These are phyloP conservation scores for Perccottus glenii DNA, from an alignment of 2,113 vertebrate species.

Conservation along the genomic window DNA sequence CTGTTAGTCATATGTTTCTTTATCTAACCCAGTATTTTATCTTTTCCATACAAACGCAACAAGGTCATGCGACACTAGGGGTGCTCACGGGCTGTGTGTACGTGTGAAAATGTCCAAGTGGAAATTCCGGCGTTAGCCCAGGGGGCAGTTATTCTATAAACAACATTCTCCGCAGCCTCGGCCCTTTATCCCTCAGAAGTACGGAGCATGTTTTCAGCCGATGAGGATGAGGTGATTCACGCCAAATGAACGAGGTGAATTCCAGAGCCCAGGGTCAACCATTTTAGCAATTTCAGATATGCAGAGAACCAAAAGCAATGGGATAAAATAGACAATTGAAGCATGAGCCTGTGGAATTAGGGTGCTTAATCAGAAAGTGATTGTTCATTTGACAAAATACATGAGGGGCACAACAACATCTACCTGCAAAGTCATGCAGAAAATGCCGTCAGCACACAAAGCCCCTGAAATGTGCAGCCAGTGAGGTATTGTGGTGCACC, in stretches of 20 bases:
- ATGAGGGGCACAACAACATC: conserved; percentile 57
- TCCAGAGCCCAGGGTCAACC: conserved; percentile 66
- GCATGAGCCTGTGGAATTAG: conserved; percentile 72
- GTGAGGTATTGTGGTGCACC: conserved; percentile 56
- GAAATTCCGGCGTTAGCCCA: conserved; percentile 64
- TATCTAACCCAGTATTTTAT: background rate
- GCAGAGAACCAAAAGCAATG: conserved; percentile 62
- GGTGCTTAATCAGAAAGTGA: conserved; percentile 68
- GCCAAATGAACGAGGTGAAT: conserved; percentile 64
- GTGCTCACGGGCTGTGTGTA: background rate
- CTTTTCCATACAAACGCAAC: background rate
- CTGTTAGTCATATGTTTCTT: too few relatives aligned
- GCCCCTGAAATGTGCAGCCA: conserved; percentile 45
- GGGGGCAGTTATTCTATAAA: conserved; percentile 50
- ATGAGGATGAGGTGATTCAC: conserved; percentile 57
- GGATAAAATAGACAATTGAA: conserved; percentile 77
- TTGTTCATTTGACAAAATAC: conserved; percentile 73
- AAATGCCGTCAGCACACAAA: conserved; percentile 65
- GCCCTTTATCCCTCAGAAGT: conserved; percentile 57
- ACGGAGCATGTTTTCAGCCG: conserved; percentile 58
- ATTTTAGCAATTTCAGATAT: conserved; percentile 80
- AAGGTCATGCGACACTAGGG: conserved; percentile 1
- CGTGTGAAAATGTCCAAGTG: conserved; percentile 31
- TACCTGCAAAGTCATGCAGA: conserved; percentile 74
- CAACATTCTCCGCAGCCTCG: conserved; percentile 64